These are phyloP conservation scores for Sebastes vulpes DNA, from an alignment of 2,797 vertebrate species.

Conservation along the genomic window DNA sequence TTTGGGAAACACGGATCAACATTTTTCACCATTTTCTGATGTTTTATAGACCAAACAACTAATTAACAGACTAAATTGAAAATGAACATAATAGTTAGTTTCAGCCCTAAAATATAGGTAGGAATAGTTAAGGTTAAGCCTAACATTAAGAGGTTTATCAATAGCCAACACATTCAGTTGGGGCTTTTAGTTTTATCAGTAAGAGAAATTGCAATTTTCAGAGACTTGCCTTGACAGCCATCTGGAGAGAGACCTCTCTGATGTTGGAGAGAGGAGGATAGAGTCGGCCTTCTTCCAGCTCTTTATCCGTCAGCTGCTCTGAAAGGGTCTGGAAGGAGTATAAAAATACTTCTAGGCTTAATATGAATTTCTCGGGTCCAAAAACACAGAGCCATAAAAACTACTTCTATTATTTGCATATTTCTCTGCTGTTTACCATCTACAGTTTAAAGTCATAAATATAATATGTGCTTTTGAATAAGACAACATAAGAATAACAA, in stretches of 20 bases:
- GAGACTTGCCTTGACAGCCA: constrained; percentile 91
- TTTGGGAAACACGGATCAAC: not conserved
- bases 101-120: not conserved
- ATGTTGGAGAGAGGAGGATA: constrained; percentile 96
- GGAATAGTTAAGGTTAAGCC: not conserved
- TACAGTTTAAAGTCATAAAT: not conserved
- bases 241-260: constrained; percentile 94
- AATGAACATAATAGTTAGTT: not conserved
- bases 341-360: constrained; percentile 10
- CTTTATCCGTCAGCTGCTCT: constrained; percentile 90
- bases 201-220: not conserved
- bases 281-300: constrained; percentile 91
- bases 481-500: not conserved
- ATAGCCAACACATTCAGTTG: not conserved
- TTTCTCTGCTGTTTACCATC: not conserved
- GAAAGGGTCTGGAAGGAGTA: constrained; percentile 86
- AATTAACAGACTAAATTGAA: not conserved
- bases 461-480: not conserved
- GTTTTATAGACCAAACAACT: not conserved
- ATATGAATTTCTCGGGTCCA: not conserved
- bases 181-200: not conserved
- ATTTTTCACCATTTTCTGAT: not conserved
- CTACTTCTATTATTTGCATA: not conserved
- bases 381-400: not conserved
- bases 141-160: not conserved